Base-by-base conservation (phyloP, 35 echinoderm and acorn worm genomes). In the Apostichopus californicus region DNA sequence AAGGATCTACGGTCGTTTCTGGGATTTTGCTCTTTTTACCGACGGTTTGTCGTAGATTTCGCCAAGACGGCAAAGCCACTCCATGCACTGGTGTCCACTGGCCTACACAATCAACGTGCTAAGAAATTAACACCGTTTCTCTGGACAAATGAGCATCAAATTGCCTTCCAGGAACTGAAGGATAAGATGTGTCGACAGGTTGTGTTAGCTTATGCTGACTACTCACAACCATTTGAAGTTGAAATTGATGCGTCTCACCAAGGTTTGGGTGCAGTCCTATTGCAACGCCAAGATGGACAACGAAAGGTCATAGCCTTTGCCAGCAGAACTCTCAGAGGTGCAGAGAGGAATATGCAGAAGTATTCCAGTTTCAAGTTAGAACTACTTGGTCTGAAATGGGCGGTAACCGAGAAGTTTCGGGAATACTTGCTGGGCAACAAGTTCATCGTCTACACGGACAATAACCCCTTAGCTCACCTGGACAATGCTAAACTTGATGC, bases 121-220 rank as follows among this genome's bases (percentile, higher is more conserved):
- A 65, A 21, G 1, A 68, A 88, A 65, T 11, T 9, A n/a, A 34
- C 54, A 21, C 0, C 9, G 25, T 61, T 61, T 17, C 10, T 53
- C 55, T 54, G 70, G 56, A 6, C 9, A 57, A 11, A 11, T 10
- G 25, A 58, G 17, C 34, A 83, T 80, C 46, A 90, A 52, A 6
- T 22, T 9, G 52, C 65, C 3, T 77, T 90, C 18, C 34, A 71
- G 53, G 8, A 13, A 6, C 28, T 56, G 58, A 70, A 90, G 61
- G 9, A 78, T 14, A 52, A 21, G 46, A 17, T 87, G 80, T 87
- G 55, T 17, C 8, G 8, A 18, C 18, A 85, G 46, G 85, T 75
- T 24, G 73, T 93, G 20, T 46, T 89, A 10, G 92, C 84, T 24
- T 93, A 78, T 89, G 84, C 77, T 22, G 92, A 93, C 73, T 79